Conservation (phyloP, 2,888 invertebrate genomes). For the Cheilosia pagana region DNA sequence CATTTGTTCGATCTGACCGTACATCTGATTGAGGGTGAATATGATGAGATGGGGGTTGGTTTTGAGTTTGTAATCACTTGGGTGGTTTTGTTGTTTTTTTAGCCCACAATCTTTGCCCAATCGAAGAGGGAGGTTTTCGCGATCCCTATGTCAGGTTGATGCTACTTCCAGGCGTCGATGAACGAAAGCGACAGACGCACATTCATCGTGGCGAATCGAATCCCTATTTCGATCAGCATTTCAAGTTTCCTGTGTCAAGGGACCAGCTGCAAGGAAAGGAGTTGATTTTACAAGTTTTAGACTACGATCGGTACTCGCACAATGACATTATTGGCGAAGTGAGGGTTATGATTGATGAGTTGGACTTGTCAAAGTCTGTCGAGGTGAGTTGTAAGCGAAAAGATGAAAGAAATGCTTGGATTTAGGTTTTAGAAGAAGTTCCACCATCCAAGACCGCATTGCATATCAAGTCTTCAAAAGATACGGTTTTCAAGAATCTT, state of each 20-base stretch:
- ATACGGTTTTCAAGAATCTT: too few species aligned
- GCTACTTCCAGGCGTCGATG: conserved; percentile 92
- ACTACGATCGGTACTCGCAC: conserved; percentile 89
- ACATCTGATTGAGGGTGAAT: conserved; percentile 94
- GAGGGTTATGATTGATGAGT: conserved; percentile 89
- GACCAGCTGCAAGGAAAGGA: conserved; percentile 93
- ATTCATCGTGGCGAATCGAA: conserved; percentile 93
- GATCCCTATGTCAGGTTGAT: conserved; percentile 94
- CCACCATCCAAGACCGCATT: background rate
- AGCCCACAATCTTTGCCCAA: conserved; percentile 93
- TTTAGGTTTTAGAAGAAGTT: background rate
- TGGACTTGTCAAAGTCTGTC: conserved; percentile 87
- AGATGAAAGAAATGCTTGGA: background rate
- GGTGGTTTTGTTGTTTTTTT: conserved; percentile 77
- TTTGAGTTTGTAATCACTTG: background rate
- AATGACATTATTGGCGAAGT: conserved; percentile 95
- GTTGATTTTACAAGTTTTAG: conserved; percentile 84
- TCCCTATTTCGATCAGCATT: conserved; percentile 95
- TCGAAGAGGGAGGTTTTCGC: conserved; percentile 94
- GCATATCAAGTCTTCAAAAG: too few species aligned
- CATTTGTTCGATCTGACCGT: conserved; percentile 94
- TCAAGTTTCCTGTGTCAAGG: conserved; percentile 95
- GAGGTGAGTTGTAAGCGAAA: conserved; percentile 78
- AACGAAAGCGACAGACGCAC: conserved; percentile 92
- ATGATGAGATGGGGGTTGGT: background rate